These are phyloP conservation scores for Corapipo altera DNA, from an alignment of 2,113 vertebrate species.

Conservation along the genomic window DNA sequence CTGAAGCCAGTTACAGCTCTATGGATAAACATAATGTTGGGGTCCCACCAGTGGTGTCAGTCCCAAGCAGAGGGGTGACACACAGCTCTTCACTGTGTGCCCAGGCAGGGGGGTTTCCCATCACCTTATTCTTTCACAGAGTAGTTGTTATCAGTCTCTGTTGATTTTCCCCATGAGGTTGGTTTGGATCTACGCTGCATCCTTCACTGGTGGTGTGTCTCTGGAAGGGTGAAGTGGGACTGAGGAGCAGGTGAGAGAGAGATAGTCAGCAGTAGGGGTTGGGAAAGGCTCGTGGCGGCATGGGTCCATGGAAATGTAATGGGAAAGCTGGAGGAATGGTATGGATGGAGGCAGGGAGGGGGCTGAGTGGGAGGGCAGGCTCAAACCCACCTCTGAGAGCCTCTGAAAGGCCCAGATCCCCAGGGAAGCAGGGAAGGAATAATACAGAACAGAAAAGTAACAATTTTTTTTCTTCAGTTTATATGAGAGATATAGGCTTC, in stretches of 20 bases:
- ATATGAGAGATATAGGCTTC: not conserved
- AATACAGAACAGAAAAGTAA: not conserved
- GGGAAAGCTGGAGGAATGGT: not conserved
- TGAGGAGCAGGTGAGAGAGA: not conserved
- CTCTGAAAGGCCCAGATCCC: not conserved
- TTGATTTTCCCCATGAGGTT: not conserved
- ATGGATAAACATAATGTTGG: not conserved
- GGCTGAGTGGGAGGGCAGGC: fast-evolving
- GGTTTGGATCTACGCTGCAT: not conserved
- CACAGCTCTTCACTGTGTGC: not conserved
- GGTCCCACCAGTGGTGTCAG: not conserved
- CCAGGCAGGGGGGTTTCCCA: not conserved
- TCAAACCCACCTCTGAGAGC: not conserved
- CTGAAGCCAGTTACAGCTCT: fast-evolving
- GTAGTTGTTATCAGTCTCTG: not conserved
- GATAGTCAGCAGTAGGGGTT: not conserved
- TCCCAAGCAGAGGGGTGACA: not conserved
- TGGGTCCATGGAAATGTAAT: not conserved
- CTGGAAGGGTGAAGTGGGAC: not conserved
- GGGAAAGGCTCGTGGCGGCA: not conserved
- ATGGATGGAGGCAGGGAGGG: not conserved
- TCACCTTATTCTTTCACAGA: not conserved
- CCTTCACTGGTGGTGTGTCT: not conserved
- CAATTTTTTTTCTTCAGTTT: not conserved
- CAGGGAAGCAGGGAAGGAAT: not conserved